Base-by-base conservation (phyloP, 2,888 invertebrate genomes). In the Bombylius major region DNA sequence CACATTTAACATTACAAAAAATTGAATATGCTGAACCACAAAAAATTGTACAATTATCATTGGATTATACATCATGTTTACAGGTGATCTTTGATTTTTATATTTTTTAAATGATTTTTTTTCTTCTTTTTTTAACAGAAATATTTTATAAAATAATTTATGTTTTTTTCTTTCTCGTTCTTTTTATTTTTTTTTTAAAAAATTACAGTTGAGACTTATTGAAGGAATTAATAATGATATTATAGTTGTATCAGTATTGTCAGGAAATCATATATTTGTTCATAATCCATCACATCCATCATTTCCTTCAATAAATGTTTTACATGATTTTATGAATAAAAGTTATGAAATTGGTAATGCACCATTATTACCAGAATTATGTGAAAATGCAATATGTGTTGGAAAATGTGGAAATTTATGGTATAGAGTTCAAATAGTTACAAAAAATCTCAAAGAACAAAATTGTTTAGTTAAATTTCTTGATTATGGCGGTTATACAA, bases 251-350 rank as follows among this genome's bases (percentile, higher is more conserved):
- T 86, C 89, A 65, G 82, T 95, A 68, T 84, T 92, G 61, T 83
- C 85, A 61, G 89, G 93, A 53, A 87, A 87, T 48, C 93, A 94
- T 72, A 79, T 98, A 69, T 98, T 97, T 77, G 80, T 99, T 58
- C 97, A 97, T 73, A 89, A 95, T 73, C 95, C 94, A 5, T 85
- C 92, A 58, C 97, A 98, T 77, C 96, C 97, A 7, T 86, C 94
- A 49, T 94, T 87, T 78, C 88, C 89, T 23, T 84, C 86, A 57
- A 79, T 97, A 64, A 83, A 86, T 66, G 78, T 86, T 59, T 79
- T 96, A 64, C 89, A 88, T 71, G 80, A 81, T 64, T 84, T 81
- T 69, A 92, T 98, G 87, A 86, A 84, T 64, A 78, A 80, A 58
- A 86, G 87, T 61, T 98, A 98, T 76, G 81, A 82, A 61, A 81